Base-by-base conservation (phyloP, 2,797 vertebrate genomes). In the Platalea minor region DNA sequence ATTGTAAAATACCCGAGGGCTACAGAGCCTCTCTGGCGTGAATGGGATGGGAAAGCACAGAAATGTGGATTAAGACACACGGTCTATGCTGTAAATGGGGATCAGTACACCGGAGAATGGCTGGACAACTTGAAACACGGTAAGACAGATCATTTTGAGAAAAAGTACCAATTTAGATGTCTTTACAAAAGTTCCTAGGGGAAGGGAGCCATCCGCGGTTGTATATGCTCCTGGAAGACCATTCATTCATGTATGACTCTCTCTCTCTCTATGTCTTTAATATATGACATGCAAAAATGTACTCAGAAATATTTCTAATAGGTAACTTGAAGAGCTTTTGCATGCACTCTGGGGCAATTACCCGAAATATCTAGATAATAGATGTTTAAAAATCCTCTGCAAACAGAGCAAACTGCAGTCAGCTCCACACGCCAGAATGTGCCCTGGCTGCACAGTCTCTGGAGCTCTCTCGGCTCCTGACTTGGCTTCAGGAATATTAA, bases 91-190 rank as follows among this genome's bases (percentile, higher is more conserved):
- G 97, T 97, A 50, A 98, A 95, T 48, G 99, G 99, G 5, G 98
- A 99, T 88, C 80, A 97, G 39, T 99, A 99, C 31, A 98, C 97
- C 0, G 99, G 99, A 33, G 98, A 99, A 75, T 99, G 99, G 99
- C 96, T 97, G 90, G 94, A 99, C 95, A 98, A 99, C 95, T 80
- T 98, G 85, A 99, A 98, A 91, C 99, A 99, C 2, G 99, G 99
- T 99, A 96, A 98, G 79, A 91, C 1, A 41, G 19, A 69, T 16
- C n/a, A 45, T 68, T 82, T 11, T 43, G 17, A 80, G n/a, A 23
- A 80, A 72, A 63, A 56, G 23, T 31, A 83, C 26, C 20, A 16
- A 24, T 33, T 60, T 39, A 51, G 21, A 60, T 77, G 18, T 50
- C 26, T 48, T 94, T n/a, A 50, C 10, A 64, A 41, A 75, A 4